Conservation (phyloP, 2,888 invertebrate genomes). For the Eupelmus urozonus region DNA sequence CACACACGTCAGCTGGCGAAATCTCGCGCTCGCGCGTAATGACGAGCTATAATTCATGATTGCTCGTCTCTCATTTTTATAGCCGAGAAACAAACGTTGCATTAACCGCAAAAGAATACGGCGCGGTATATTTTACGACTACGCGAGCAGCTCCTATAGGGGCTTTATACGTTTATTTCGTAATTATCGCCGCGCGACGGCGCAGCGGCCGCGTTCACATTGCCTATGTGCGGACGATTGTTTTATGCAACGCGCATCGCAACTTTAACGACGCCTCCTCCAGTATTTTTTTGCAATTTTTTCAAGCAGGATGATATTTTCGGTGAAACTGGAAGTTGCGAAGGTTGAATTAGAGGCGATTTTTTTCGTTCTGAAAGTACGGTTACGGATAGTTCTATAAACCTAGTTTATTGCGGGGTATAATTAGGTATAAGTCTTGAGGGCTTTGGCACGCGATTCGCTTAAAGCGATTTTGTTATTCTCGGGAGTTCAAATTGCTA, state of each 20-base stretch:
- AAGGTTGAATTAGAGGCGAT: not conserved
- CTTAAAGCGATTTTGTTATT: too few relatives aligned
- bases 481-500: too few relatives aligned
- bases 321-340: too few relatives aligned
- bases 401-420: slow-evolving; percentile 1
- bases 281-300: not conserved
- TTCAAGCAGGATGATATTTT: too few relatives aligned
- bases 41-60: slow-evolving; percentile 50
- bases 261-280: slow-evolving; percentile 13
- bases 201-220: slow-evolving; percentile 31
- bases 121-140: slow-evolving; percentile 38
- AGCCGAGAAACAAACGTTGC: slow-evolving; percentile 49
- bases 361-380: not conserved
- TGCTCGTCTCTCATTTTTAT: slow-evolving; percentile 50
- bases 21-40: slow-evolving; percentile 33
- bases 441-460: too few relatives aligned
- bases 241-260: slow-evolving; percentile 35
- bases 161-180: slow-evolving; percentile 54
- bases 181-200: slow-evolving; percentile 25
- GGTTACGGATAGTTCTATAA: too few relatives aligned
- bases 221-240: slow-evolving; percentile 8
- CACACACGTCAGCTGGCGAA: too few relatives aligned
- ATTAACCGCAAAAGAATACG: slow-evolving; percentile 35
- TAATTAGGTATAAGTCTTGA: too few relatives aligned
- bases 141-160: not conserved